Conservation (phyloP, 2,113 vertebrate genomes). For the Pseudopodoces humilis region DNA sequence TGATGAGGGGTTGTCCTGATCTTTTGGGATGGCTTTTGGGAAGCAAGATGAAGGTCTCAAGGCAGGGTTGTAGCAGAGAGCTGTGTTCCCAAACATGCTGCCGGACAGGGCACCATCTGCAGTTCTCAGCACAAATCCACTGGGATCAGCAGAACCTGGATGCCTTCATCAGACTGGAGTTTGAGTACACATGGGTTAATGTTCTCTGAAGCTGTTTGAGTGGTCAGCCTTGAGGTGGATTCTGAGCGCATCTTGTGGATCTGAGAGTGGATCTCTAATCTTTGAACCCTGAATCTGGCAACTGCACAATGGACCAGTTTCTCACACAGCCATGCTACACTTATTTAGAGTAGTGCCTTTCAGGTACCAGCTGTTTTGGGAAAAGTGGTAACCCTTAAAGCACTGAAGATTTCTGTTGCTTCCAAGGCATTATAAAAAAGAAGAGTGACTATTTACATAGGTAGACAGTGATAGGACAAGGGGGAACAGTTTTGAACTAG, state of each 20-base stretch:
- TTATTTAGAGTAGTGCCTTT: background rate
- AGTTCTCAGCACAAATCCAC: background rate
- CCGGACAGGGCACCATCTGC: background rate
- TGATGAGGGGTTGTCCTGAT: background rate
- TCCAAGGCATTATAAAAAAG: background rate
- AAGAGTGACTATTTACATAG: background rate
- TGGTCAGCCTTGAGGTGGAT: background rate
- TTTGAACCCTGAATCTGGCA: background rate
- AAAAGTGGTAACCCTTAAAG: background rate
- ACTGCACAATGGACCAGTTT: background rate
- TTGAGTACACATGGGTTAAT: background rate
- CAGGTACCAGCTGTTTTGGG: background rate
- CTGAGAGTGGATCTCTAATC: background rate
- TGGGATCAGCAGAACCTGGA: background rate
- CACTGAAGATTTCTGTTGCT: background rate
- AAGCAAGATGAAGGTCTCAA: background rate
- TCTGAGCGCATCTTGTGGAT: background rate
- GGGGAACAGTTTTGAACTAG: background rate
- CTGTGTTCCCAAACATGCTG: background rate
- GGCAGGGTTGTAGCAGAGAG: background rate
- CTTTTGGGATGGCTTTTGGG: background rate
- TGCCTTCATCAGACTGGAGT: background rate
- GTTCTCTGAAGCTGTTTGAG: background rate
- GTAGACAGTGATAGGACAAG: background rate
- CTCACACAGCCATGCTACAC: background rate